Conservation (phyloP, 1,140 invertebrate genomes). For the Drosophila triauraria region DNA sequence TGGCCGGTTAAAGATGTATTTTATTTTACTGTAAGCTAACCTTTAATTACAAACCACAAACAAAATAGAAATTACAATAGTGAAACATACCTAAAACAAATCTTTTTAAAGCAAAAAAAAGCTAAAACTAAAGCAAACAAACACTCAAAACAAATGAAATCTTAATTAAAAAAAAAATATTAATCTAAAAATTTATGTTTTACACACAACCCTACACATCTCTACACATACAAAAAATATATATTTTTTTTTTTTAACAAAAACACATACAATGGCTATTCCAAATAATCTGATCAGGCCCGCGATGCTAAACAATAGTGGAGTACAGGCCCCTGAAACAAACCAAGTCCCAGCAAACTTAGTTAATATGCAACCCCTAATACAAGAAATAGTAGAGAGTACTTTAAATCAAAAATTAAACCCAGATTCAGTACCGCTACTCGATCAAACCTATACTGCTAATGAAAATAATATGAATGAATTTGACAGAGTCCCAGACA, state of each 20-base stretch:
- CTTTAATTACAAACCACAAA: neutral
- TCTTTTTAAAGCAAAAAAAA: too few species aligned
- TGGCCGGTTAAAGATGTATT: neutral
- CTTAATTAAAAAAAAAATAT: too few species aligned
- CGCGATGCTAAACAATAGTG: neutral
- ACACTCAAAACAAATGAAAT: too few species aligned
- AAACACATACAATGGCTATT: neutral
- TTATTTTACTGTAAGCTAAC: slow-evolving; percentile 3
- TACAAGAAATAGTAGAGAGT: neutral
- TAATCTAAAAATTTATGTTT: too few species aligned
- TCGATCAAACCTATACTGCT: neutral
- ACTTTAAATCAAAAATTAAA: slow-evolving; percentile 5
- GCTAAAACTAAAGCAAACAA: neutral
- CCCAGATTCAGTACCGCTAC: neutral
- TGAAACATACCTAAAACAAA: slow-evolving; percentile 1
- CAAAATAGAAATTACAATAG: neutral
- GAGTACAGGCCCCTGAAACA: neutral
- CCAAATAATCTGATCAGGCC: neutral
- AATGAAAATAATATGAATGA: neutral
- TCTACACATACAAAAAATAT: too few species aligned
- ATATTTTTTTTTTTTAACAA: neutral
- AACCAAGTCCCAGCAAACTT: neutral
- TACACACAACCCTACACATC: too few species aligned
- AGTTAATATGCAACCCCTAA: neutral
- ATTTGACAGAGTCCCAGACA: too few species aligned